A percentile compares a stretch with the other conserved stretches of the same genome.
Conservation (phyloP, 2,113 vertebrate genomes). For the Strix uralensis region DNA sequence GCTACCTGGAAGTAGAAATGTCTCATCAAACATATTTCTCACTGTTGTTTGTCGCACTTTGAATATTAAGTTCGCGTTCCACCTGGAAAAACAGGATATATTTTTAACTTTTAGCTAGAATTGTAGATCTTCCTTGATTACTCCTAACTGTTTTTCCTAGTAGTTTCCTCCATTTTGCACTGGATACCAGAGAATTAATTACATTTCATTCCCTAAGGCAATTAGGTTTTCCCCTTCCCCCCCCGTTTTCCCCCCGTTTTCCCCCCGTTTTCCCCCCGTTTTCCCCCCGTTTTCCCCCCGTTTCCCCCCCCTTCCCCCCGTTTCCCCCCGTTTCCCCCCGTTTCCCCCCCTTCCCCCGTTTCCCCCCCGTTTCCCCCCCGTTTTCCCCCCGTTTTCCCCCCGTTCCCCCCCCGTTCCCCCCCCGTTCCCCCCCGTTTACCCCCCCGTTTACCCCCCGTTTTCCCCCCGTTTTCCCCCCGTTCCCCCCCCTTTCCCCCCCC, state of each 20-base stretch:
- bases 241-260: no score
- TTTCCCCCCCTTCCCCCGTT: no score
- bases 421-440: no score
- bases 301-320: neutral
- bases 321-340: no score
- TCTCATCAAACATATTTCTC: neutral
- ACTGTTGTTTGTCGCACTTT: neutral
- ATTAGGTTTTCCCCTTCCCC: neutral
- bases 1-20: neutral
- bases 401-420: no score
- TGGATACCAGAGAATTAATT: neutral
- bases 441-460: no score
- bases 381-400: no score
- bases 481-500: no score
- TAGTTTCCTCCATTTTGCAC: neutral
- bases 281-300: no score
- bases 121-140: neutral
- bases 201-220: neutral
- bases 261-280: no score
- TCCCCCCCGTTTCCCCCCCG: no score
- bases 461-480: no score
- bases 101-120: neutral
- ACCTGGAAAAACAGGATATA: neutral
- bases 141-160: neutral
- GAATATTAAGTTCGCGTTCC: neutral